Base-by-base conservation (phyloP, 2,113 vertebrate genomes). In the Etia nguti region DNA sequence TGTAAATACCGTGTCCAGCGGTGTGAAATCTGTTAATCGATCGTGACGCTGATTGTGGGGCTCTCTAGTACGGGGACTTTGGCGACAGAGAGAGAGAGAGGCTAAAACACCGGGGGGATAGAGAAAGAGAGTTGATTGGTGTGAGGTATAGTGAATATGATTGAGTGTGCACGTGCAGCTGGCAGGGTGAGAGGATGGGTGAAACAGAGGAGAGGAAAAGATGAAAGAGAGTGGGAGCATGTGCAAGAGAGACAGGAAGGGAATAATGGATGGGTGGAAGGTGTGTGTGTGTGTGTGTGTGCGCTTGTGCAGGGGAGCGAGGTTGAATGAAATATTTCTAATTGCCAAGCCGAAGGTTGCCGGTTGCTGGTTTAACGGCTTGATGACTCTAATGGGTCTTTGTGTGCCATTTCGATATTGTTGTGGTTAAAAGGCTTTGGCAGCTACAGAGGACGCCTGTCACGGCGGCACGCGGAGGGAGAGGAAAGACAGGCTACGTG, bases 371-470 rank as follows among this genome's bases (percentile, higher is more conserved):
- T 93, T 93, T 90, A 90, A 91, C 41, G 43, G 82, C 79, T 85
- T 89, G 92, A 93, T 94, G 92, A 92, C 88, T 92, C 50, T 92
- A 94, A 93, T 94, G 89, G 90, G 77, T 81, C 87, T 70, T 92
- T 92, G 90, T 94, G 94, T 82, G 56, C 92, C 87, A 89, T 94
- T 94, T 92, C 55, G 82, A 93, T 90, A 87, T 90, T 90, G 88
- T 90, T 92, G 90, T 88, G 86, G 90, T 93, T 95, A 88, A 91
- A 93, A 93, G 85, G 92, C 93, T 87, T 83, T 88, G 86, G 93
- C 92, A 95, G 88, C 81, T 79, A 81, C 88, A 84, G 79, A 90
- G 73, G 84, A 88, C 5, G 73, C 10, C 80, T 88, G 88, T 92
- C 91, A 94, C 38, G n/a, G 82, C 81, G 29, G 36, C 89, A 89